Base-by-base conservation (phyloP, 2,888 invertebrate genomes). In the Tuberolachnus salignus region DNA sequence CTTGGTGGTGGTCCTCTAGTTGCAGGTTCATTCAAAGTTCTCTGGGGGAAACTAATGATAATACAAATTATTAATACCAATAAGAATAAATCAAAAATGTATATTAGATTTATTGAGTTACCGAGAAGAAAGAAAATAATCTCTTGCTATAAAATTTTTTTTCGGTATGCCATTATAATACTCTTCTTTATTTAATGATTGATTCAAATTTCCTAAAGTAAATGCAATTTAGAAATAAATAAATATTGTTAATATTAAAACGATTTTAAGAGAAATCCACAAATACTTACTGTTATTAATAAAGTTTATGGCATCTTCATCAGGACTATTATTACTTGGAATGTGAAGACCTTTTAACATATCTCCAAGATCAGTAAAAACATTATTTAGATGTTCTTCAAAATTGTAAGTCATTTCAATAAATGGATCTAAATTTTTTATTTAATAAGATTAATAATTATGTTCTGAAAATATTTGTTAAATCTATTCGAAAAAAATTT, bases 91-190 rank as follows among this genome's bases (percentile, higher is more conserved):
- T 19, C 8, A 42, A 21, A 14, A 49, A 61, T 10, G 13, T 6
- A n/a, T 1, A n/a, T 9, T 19, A n/a, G 3, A 19, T 2, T n/a
- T 3, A 49, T 6, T 51, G 61, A 61, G 13, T 67, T 75, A 78
- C 67, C 61, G 16, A 44, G 75, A 46, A 26, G 49, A 42, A n/a
- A 78, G 59, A 61, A 78, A 78, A 3, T 69, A 69, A 53, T 51
- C 34, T 61, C 34, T 34, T 2, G 69, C 69, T 3, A 59, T 13
- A n/a, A 44, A 42, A 59, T 78, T 78, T 59, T 57, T 59, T 49
- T 59, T 69, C n/a, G 78, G 78, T 69, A 78, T 42, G 34, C 34
- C 3, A 64, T 53, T 73, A 3, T 46, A 13, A 1, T 53, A 1
- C 16, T 64, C 53, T 64, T 21, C 42, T 21, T 34, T 42, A 19